Evolutionary conservation across 2,113 vertebrate genomes (phyloP).

Genomic region (Geococcyx californianus): DNA sequence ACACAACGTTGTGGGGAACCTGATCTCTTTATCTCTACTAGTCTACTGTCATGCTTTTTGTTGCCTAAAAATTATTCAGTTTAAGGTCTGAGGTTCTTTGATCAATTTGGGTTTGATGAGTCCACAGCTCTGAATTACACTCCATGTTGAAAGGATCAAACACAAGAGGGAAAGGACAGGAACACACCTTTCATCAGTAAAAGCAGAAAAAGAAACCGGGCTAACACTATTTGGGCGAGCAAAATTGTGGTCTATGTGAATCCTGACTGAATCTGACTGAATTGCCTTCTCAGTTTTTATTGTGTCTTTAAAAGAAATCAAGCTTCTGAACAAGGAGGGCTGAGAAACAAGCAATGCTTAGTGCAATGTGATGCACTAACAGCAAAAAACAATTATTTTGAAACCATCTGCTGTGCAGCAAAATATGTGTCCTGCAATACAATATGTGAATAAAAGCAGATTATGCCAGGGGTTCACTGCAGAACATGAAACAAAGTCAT

Average conservation of each 20-base stretch:
- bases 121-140: neutral
- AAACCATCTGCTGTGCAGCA: neutral
- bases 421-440: neutral
- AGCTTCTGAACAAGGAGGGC: neutral
- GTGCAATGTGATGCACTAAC: neutral
- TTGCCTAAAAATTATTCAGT: neutral
- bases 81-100: neutral
- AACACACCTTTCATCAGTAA: neutral
- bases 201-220: neutral
- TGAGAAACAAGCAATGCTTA: neutral
- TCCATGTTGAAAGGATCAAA: neutral
- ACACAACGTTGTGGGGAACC: neutral
- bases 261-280: neutral
- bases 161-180: neutral
- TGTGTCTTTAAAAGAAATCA: neutral
- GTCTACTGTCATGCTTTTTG: fast-evolving
- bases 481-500: neutral
- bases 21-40: neutral
- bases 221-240: neutral
- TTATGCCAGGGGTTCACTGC: fast-evolving
- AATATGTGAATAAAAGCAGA: neutral
- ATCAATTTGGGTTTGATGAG: neutral
- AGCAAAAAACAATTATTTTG: neutral
- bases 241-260: neutral
- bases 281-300: neutral